Base-by-base conservation (phyloP, 1,140 invertebrate genomes). In the Cephus cinctus region DNA sequence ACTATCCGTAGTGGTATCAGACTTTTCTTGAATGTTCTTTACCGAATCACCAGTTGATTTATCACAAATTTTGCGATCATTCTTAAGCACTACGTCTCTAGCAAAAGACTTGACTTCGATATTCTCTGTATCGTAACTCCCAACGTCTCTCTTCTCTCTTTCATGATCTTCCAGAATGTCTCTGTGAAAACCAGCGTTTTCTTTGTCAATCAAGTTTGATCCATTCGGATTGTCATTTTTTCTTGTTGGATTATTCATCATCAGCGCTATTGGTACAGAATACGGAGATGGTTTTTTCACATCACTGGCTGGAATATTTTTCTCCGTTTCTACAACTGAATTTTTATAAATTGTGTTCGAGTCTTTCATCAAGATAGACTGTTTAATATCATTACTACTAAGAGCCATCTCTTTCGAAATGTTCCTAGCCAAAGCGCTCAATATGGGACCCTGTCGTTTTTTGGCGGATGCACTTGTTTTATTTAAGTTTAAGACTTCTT, bases 141-240 rank as follows among this genome's bases (percentile, higher is more conserved):
- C 32, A n/a, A 52, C 20, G 18, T 64, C 59, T 22, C 69, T 47
- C 39, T 73, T 72, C 8, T 69, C 63, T 38, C 68, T 58, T 15
- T 65, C 59, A 32, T 62, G 56, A 46, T 66, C 56, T 31, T 67
- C 55, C 20, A 70, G 42, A 56, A 71, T 70, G 35, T 71, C 64
- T 40, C 66, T 61, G 14, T 30, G 48, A 21, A 58, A 11, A 18
- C 38, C 32, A 47, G 43, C 39, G 42, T 12, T 4, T 61, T 45
- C 11, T 39, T 59, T 46, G 2, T 35, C 38, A 25, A 52, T 51
- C 16, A 20, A 6, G 3, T 34, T 2, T 14, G 38, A 42, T 27
- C 20, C 4, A 19, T 22, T 19, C 6, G 51, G 25, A 5, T 41
- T 14, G 11, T 48, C 47, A 4, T 52, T 35, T 15, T 19, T 4